Evolutionary conservation across 2,888 invertebrate genomes (phyloP).

Genomic region (Bhutanitis thaidina): DNA sequence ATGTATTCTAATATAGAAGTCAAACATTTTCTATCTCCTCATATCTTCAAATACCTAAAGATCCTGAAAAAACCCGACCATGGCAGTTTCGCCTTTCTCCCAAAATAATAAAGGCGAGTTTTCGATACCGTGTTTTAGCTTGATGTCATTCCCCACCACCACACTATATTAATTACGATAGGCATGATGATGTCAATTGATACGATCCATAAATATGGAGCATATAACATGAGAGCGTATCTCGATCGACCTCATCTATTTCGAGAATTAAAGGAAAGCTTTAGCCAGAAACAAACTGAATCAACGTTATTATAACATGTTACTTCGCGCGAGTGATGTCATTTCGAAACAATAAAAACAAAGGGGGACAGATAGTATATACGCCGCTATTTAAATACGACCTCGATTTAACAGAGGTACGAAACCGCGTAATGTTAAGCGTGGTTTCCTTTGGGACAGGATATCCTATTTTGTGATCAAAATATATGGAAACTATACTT

Average conservation of each 20-base stretch:
- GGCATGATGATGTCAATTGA: constrained; percentile 16
- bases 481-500: too few species aligned
- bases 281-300: neutral
- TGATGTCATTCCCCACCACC: neutral
- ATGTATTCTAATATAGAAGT: too few species aligned
- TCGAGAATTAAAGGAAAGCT: neutral
- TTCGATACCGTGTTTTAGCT: neutral
- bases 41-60: constrained; percentile 1
- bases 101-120: neutral
- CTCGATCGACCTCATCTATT: constrained; percentile 1
- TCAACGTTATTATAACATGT: neutral
- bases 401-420: constrained; percentile 12
- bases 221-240: constrained; percentile 1
- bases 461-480: constrained; percentile 7
- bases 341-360: constrained; percentile 8
- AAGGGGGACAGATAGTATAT: neutral
- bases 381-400: constrained; percentile 7
- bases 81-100: neutral
- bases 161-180: constrained; percentile 13
- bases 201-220: constrained; percentile 9
- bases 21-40: neutral
- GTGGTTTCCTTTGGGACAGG: constrained; percentile 3
- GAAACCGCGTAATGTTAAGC: neutral
- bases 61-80: neutral
- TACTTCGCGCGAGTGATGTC: neutral